These are phyloP conservation scores for Rhipidura dahli DNA, from an alignment of 2,113 vertebrate species.

Conservation along the genomic window DNA sequence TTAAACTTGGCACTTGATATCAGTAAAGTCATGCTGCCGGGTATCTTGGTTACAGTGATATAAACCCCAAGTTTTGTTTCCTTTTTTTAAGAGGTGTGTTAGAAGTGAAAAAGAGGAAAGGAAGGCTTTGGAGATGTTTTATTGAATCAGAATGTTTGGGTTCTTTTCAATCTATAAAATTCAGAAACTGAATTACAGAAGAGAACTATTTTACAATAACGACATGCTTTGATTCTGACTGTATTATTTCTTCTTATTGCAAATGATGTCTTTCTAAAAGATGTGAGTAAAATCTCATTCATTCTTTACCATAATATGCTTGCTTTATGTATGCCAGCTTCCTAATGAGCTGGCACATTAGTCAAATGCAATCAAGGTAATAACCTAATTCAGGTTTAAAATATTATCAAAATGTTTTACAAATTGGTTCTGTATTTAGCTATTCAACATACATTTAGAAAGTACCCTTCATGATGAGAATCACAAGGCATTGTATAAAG, in stretches of 20 bases:
- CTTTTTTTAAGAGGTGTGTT: background rate
- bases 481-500: background rate
- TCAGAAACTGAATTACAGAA: background rate
- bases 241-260: background rate
- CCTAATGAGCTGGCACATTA: constrained; percentile 51
- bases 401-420: constrained; percentile 13
- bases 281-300: background rate
- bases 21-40: background rate
- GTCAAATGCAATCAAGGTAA: constrained; percentile 56
- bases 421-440: constrained; percentile 34
- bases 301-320: background rate
- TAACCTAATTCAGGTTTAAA: constrained; percentile 45
- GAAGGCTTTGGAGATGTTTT: background rate
- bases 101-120: background rate
- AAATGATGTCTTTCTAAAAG: background rate
- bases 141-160: background rate
- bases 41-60: background rate
- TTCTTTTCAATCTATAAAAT: background rate
- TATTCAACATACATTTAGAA: background rate
- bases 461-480: background rate
- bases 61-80: background rate
- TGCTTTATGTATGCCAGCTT: background rate
- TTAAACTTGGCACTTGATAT: background rate
- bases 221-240: background rate
- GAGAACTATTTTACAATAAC: background rate